Percentiles rank a stretch among this genome's conserved stretches.
Evolutionary conservation across 2,797 vertebrate species (phyloP).

Genomic region (Chrysocyon brachyurus): DNA sequence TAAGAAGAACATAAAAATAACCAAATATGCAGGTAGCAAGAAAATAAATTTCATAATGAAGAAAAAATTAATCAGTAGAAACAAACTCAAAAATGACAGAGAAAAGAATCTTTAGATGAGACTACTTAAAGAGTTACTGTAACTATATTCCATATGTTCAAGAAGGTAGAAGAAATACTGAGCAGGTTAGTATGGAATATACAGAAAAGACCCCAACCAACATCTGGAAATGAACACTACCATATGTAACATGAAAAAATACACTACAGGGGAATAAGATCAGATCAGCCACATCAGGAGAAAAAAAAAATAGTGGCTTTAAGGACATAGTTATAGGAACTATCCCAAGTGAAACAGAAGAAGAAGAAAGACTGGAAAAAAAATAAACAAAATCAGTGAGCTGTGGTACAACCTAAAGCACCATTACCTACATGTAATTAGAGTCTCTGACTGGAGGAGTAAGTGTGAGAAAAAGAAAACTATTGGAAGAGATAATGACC

Average conservation of each 20-base stretch:
- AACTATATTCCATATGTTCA: not conserved
- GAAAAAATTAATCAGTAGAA: not conserved
- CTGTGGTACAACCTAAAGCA: not conserved
- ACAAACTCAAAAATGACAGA: not conserved
- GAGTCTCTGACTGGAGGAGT: accelerated
- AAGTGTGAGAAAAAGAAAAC: not conserved
- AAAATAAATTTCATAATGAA: not conserved
- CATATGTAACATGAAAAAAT: not conserved
- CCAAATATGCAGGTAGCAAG: not conserved
- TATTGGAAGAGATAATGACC: not conserved
- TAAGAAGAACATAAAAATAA: constrained; percentile 10
- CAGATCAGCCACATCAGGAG: not conserved
- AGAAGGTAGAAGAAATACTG: not conserved
- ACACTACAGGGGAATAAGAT: not conserved
- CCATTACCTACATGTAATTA: not conserved
- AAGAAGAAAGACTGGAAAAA: not conserved
- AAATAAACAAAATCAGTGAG: not conserved
- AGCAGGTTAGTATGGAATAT: not conserved
- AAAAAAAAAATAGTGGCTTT: not conserved
- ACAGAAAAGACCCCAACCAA: not conserved
- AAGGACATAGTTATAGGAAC: not conserved
- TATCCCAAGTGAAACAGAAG: not conserved
- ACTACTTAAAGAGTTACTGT: not conserved
- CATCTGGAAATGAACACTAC: not conserved
- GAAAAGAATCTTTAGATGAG: not conserved